A percentile compares a stretch with the other conserved stretches of the same genome.
Conservation (phyloP, 2,113 vertebrate genomes). For the Microcebus jonahi region DNA sequence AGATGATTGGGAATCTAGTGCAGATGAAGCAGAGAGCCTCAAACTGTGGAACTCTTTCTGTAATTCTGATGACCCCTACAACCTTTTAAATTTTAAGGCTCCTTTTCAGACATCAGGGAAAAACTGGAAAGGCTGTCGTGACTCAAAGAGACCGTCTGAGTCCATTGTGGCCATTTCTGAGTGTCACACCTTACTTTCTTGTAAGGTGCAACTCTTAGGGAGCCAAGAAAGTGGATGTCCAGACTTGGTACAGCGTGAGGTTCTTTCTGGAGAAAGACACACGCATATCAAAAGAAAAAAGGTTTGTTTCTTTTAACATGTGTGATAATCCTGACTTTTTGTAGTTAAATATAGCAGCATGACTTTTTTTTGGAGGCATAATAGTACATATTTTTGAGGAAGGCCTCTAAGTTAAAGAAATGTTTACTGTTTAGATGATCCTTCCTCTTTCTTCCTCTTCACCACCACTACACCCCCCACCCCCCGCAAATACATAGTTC, state of each 20-base stretch:
- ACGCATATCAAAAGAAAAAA: constrained; percentile 81
- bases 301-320: constrained; percentile 73
- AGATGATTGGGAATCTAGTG: constrained; percentile 86
- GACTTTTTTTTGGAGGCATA: not conserved
- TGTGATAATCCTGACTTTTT: accelerated
- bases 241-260: constrained; percentile 63
- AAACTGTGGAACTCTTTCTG: constrained; percentile 92
- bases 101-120: constrained; percentile 86
- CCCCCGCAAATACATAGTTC: not conserved
- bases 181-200: not conserved
- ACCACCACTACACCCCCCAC: too few species aligned
- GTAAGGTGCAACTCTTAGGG: constrained; percentile 79
- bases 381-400: not conserved
- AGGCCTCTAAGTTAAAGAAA: not conserved
- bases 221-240: constrained; percentile 77
- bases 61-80: constrained; percentile 92
- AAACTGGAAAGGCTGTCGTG: not conserved
- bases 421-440: not conserved
- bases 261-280: constrained; percentile 52
- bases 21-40: constrained; percentile 89
- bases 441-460: not conserved
- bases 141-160: not conserved
- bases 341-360: not conserved
- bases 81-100: constrained; percentile 93
- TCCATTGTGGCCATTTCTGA: not conserved